Conservation (phyloP, 2,888 invertebrate species). For the Lamproptera curius region DNA sequence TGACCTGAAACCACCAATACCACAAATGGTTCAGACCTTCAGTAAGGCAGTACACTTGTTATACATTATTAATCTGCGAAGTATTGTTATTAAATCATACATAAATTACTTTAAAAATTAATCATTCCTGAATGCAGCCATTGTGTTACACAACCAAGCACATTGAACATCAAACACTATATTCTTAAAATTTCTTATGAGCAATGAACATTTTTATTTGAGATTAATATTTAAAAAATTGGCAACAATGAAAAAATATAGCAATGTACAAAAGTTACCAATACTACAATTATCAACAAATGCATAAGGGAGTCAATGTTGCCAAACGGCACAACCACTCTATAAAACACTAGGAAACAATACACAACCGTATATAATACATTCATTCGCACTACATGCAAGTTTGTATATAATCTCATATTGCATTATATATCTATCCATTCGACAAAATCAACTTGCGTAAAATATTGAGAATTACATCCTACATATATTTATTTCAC, state of each 20-base stretch:
- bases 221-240: slow-evolving; percentile 43
- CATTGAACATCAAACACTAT: slow-evolving; percentile 22
- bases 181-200: slow-evolving; percentile 29
- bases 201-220: slow-evolving; percentile 31
- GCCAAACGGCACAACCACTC: slow-evolving; percentile 10
- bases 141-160: slow-evolving; percentile 14
- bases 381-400: slow-evolving; percentile 16
- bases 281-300: slow-evolving; percentile 22
- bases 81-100: too few relatives aligned
- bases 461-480: slow-evolving; percentile 11
- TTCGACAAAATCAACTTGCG: slow-evolving; percentile 1
- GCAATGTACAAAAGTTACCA: slow-evolving; percentile 40
- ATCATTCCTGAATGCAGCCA: slow-evolving; percentile 11
- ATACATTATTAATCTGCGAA: too few relatives aligned
- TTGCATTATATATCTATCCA: slow-evolving; percentile 16
- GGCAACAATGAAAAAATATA: slow-evolving; percentile 63
- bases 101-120: background rate
- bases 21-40: too few relatives aligned
- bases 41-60: too few relatives aligned
- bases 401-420: slow-evolving; percentile 11
- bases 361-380: slow-evolving; percentile 32
- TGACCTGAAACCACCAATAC: too few relatives aligned
- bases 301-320: slow-evolving; percentile 15
- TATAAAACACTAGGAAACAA: slow-evolving; percentile 30
- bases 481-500: background rate